Base-by-base conservation (phyloP, 1,140 invertebrate species). In the Agrilus planipennis region DNA sequence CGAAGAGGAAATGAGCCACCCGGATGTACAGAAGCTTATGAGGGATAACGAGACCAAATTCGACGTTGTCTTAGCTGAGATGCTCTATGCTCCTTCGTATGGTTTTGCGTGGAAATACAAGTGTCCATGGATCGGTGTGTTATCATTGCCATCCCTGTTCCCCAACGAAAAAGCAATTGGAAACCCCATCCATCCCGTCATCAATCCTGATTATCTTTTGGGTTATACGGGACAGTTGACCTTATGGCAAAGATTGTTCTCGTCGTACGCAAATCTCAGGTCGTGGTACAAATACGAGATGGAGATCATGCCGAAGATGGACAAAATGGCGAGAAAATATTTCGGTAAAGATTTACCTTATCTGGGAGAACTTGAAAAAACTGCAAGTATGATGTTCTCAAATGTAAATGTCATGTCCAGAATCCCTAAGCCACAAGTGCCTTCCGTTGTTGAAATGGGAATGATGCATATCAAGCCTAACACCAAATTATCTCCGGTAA, bases 211-310 rank as follows among this genome's bases (percentile, higher is more conserved):
- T 16, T 10, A 60, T 0, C 17, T 64, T 18, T 54, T 42, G 11
- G 46, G 56, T 6, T 15, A 57, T 14, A 57, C 62, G 53, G 21
- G 14, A 15, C n/a, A 34, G 19, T 39, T 44, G 31, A 54, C 34
- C 12, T 57, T 67, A n/a, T 44, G 37, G 34, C 52, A 72, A 41
- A 51, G 69, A 18, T n/a, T 67, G 0, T 5, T 39, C 3, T 58
- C 51, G 30, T 5, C 44, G 11, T 34, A 47, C 1, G 45, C 38
- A 7, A 22, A 29, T 19, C 11, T 54, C n/a, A 52, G 48, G 45
- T 46, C 42, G 2, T 42, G 50, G 38, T 52, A 48, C n/a, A 50
- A 50, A 28, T 51, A 58, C 39, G 36, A 50, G 19, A 45, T 34
- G 32, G 25, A 49, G 15, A 14, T 48, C 25, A 16, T 55, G 19